Conservation (phyloP, 2,888 invertebrate species). For the Phoronis australis region DNA sequence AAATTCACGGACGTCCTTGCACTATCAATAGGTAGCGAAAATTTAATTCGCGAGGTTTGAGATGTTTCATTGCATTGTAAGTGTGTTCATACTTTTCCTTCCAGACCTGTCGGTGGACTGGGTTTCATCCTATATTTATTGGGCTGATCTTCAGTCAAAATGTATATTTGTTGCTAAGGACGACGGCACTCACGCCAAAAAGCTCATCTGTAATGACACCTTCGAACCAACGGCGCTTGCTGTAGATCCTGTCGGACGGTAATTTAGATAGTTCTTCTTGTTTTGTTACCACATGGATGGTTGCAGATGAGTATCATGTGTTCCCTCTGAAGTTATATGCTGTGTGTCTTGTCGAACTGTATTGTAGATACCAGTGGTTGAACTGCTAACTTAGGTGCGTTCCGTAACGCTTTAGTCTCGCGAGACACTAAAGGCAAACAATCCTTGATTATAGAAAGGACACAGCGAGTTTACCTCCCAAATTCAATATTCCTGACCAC, state of each 20-base stretch:
- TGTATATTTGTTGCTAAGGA: constrained; percentile 51
- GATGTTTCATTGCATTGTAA: not conserved
- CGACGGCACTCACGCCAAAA: constrained; percentile 62
- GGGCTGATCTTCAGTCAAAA: constrained; percentile 51
- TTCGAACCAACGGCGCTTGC: constrained; percentile 82
- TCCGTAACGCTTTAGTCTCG: no score
- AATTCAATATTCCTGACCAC: no score
- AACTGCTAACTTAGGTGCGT: no score
- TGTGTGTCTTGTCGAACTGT: no score
- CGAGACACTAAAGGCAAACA: no score
- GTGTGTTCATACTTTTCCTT: not conserved
- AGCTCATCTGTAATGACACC: constrained; percentile 73
- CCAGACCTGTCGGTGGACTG: constrained; percentile 54
- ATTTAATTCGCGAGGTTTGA: not conserved
- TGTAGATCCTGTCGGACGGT: constrained; percentile 67
- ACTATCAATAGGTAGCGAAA: no score
- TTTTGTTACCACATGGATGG: not conserved
- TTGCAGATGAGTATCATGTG: no score
- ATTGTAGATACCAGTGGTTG: no score
- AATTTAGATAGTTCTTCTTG: not conserved
- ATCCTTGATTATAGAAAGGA: no score
- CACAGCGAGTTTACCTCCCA: no score
- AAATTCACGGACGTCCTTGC: no score
- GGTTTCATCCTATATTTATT: constrained; percentile 51
- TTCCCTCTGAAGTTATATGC: no score